A percentile compares a stretch with the other conserved stretches of the same genome.
Conservation (phyloP, 2,797 vertebrate species). For the Spinus olivaceus region DNA sequence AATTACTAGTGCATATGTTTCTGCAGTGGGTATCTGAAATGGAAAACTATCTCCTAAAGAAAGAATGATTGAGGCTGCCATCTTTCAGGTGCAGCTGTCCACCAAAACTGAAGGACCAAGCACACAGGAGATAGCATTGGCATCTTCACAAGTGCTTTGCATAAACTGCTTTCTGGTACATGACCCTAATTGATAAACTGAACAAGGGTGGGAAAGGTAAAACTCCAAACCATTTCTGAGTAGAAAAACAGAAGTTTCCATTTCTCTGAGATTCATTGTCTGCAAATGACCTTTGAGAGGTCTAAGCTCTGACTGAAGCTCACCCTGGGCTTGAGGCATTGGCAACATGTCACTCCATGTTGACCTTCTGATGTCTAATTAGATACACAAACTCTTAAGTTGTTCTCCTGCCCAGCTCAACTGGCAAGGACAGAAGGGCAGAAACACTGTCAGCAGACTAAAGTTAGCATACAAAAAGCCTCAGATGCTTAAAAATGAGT, state of each 20-base stretch:
- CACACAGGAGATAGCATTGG: not conserved
- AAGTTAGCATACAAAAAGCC: not conserved
- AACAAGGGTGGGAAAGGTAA: not conserved
- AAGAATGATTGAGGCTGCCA: not conserved
- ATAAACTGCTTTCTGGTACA: not conserved
- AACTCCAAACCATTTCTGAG: not conserved
- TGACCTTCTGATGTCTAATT: not conserved
- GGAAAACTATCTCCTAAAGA: not conserved
- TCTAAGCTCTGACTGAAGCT: not conserved
- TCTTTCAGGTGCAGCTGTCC: not conserved
- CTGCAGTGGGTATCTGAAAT: not conserved
- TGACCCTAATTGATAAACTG: not conserved
- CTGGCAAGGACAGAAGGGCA: not conserved
- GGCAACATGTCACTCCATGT: accelerated
- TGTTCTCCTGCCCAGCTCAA: not conserved
- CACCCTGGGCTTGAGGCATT: not conserved
- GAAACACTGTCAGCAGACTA: not conserved
- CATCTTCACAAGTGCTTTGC: not conserved
- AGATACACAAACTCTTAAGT: not conserved
- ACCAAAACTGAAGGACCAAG: not conserved
- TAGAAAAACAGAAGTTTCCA: not conserved
- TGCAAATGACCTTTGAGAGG: not conserved
- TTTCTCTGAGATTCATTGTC: not conserved
- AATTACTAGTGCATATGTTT: not conserved
- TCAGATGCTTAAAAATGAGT: not conserved